Evolutionary conservation across 2,888 invertebrate species (phyloP).

Genomic region (Limnephilus rhombicus): DNA sequence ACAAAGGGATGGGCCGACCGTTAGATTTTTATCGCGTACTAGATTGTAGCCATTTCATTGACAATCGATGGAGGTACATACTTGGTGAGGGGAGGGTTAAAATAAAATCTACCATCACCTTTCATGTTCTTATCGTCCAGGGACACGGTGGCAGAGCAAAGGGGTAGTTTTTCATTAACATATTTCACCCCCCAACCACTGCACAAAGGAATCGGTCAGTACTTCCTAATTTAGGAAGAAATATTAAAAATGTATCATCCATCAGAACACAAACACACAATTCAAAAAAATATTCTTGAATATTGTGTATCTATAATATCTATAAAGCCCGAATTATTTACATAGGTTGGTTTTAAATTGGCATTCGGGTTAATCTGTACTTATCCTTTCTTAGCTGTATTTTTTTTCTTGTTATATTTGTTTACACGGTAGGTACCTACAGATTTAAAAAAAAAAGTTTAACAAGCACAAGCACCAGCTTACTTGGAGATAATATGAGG

Average conservation of each 20-base stretch:
- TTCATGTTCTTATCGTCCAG: slow-evolving; percentile 3
- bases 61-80: slow-evolving; percentile 26
- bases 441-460: no score
- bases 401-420: no score
- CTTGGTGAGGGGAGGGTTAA: neutral
- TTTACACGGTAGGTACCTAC: no score
- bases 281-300: neutral
- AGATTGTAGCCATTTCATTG: slow-evolving; percentile 54
- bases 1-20: slow-evolving; percentile 55
- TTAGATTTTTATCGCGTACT: slow-evolving; percentile 59
- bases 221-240: neutral
- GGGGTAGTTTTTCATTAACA: slow-evolving; percentile 19
- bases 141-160: slow-evolving; percentile 8
- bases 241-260: neutral
- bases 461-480: no score
- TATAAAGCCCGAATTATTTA: no score
- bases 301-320: no score
- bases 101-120: slow-evolving; percentile 25
- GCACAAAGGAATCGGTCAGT: neutral
- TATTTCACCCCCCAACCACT: neutral
- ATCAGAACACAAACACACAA: neutral
- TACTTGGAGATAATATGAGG: no score
- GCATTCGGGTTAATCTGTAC: no score
- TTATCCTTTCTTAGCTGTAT: no score
- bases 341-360: no score